Conservation (phyloP, 2,888 invertebrate genomes). For the Amblyjoppa fuscipennis region DNA sequence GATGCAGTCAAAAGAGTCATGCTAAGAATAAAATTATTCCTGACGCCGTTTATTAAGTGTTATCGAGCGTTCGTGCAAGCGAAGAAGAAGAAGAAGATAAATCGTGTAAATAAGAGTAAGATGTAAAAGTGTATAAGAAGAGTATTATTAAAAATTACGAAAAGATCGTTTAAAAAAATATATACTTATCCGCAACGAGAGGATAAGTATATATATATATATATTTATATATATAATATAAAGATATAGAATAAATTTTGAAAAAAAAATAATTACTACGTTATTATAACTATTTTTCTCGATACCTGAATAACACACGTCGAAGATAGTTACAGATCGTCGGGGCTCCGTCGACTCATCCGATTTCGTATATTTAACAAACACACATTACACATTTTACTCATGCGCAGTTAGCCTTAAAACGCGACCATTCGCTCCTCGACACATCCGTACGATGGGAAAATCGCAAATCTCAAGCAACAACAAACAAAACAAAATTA, state of each 20-base stretch:
- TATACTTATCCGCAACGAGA: conserved; percentile 51
- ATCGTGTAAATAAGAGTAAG: conserved; percentile 55
- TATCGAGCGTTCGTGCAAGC: conserved; percentile 72
- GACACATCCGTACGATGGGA: conserved; percentile 68
- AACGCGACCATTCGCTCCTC: conserved; percentile 74
- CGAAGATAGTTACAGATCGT: conserved; percentile 70
- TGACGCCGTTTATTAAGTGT: conserved; percentile 79
- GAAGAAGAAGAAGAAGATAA: conserved; percentile 44
- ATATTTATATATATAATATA: conserved; percentile 54
- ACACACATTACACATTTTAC: conserved; percentile 78
- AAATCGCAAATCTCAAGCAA: conserved; percentile 65
- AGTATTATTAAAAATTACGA: conserved; percentile 48
- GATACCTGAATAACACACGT: conserved; percentile 76
- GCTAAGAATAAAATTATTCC: conserved; percentile 77
- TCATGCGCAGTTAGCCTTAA: conserved; percentile 80
- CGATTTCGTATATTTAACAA: conserved; percentile 64
- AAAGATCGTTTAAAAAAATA: conserved; percentile 63
- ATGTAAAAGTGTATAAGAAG: conserved; percentile 64
- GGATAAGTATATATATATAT: conserved; percentile 36
- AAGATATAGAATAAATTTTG: conserved; percentile 18
- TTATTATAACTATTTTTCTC: conserved; percentile 63
- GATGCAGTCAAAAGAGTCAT: conserved; percentile 73
- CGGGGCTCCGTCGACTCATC: conserved; percentile 67
- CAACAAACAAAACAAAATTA: conserved; percentile 15
- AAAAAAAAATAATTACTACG: conserved; percentile 35